Conservation (phyloP, 2,797 vertebrate species). For the Melanotaenia trifasciata region DNA sequence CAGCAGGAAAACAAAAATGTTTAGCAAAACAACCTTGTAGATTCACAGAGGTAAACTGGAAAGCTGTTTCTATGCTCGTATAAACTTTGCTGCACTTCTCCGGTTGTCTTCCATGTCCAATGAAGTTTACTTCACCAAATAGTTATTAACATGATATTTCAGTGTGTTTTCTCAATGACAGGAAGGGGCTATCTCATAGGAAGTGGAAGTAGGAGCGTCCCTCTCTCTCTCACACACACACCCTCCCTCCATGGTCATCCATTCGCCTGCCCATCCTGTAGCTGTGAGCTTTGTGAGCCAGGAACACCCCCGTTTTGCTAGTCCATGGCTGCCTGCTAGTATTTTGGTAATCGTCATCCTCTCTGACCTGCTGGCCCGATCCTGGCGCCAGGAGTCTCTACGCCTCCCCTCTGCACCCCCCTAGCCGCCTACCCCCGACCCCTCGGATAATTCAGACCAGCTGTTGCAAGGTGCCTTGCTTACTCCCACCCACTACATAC, state of each 20-base stretch:
- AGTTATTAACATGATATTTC: conserved; percentile 58
- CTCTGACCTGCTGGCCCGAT: conserved; percentile 86
- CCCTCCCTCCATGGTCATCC: conserved; percentile 47
- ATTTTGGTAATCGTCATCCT: conserved; percentile 87
- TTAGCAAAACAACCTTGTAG: conserved; percentile 10
- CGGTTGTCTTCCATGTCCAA: neutral
- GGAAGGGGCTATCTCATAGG: conserved; percentile 85
- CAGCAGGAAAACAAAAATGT: conserved; percentile 29
- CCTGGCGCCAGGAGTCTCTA: conserved; percentile 86
- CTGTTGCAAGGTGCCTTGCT: conserved; percentile 86
- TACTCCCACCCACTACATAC: conserved; percentile 72
- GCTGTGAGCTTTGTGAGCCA: conserved; percentile 72
- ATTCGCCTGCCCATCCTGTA: conserved; percentile 80
- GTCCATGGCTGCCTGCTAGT: conserved; percentile 82
- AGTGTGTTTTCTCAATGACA: conserved; percentile 78
- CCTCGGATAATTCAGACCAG: conserved; percentile 84
- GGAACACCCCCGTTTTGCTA: conserved; percentile 80
- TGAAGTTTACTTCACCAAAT: conserved; percentile 32
- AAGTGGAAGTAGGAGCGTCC: conserved; percentile 85
- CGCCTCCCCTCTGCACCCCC: conserved; percentile 68
- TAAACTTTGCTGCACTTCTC: neutral
- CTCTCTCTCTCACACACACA: conserved; percentile 37
- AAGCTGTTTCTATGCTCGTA: no score
- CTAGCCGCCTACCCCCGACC: conserved; percentile 68
- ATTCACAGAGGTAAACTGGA: neutral